Base-by-base conservation (phyloP, 2,888 invertebrate genomes). In the Megalurothrips usitatus region DNA sequence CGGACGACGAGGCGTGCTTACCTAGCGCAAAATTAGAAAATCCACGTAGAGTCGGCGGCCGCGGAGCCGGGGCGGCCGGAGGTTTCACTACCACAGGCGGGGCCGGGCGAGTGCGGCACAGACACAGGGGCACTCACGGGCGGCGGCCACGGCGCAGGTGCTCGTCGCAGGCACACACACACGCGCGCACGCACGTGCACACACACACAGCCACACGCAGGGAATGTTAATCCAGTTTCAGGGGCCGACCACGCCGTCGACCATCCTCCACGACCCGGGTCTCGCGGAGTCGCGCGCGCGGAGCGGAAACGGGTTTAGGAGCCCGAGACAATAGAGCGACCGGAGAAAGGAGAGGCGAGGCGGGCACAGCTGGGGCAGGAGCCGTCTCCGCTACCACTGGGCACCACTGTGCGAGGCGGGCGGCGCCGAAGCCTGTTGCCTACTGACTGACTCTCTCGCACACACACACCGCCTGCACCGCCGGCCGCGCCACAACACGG, bases 361-460 rank as follows among this genome's bases (percentile, higher is more conserved):
- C 6, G 23, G 23, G 23, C 10, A 10, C 23, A 23, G 68, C 34
- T 43, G 3, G 6, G 6, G 34, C 6, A 43, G 3, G 6, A 43
- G 34, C n/a, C n/a, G n/a, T n/a, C n/a, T n/a, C n/a, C n/a, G n/a
- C n/a, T 43, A 43, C 34, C 34, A 43, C 34, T 43, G 3, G 34
- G 34, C 34, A 4, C 34, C 34, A 43, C 34, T 43, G n/a, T 6
- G 34, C 34, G 34, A 43, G 23, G 68, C 58, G 26, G 26, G 12
- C 68, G 23, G 26, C 58, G 11, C 68, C 26, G 68, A 23, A 26
- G 68, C 68, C 68, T 75, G 68, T 75, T 75, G 68, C 68, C 68
- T 75, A 75, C 68, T 75, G 68, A 75, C 68, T 75, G 68, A 75
- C 68, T 75, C 26, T 26, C 23, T 12, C 26, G 23, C n/a, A 23